Evolutionary conservation across 2,797 vertebrate species (phyloP).

Genomic region (Rhynchotus rufescens): DNA sequence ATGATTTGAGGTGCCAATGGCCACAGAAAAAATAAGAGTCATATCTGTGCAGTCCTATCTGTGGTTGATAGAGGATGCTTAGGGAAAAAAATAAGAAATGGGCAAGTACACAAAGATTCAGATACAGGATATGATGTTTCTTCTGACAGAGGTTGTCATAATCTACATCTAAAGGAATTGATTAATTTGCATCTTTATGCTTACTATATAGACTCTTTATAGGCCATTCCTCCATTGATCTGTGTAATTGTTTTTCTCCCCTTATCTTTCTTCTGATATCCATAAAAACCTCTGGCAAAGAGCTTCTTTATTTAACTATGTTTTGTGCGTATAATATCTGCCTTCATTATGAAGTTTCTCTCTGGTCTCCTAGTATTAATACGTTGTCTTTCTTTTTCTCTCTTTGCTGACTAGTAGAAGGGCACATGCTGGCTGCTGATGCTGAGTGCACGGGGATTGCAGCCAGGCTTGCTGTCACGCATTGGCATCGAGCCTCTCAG

Average conservation of each 20-base stretch:
- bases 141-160: neutral
- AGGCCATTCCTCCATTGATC: neutral
- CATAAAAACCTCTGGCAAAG: neutral
- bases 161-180: neutral
- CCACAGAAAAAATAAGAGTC: neutral
- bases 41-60: neutral
- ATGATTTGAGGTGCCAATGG: neutral
- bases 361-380: neutral
- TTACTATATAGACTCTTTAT: neutral
- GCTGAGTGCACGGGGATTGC: neutral
- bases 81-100: neutral
- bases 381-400: neutral
- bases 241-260: neutral
- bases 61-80: neutral
- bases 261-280: neutral
- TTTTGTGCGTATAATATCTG: neutral
- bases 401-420: neutral
- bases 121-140: neutral
- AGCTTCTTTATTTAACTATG: neutral
- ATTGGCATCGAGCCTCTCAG: neutral
- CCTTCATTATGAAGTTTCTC: neutral
- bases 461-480: neutral
- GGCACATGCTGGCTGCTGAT: neutral
- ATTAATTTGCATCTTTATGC: neutral
- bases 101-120: neutral